Evolutionary conservation across 2,113 vertebrate genomes (phyloP).

Genomic region (Pipa parva): DNA sequence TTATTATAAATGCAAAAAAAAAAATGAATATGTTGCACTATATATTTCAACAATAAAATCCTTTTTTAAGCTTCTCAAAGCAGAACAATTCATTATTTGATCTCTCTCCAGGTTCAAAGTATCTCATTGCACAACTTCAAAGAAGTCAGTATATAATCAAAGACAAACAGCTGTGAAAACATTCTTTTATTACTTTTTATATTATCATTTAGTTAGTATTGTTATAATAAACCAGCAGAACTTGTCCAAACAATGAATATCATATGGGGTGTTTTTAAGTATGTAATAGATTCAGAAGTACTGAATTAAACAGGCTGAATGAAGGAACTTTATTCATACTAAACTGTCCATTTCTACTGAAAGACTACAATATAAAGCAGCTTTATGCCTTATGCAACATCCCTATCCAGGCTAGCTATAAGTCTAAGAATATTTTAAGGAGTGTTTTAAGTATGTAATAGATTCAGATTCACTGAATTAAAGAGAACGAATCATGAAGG

Average conservation of each 20-base stretch:
- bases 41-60: slow-evolving; percentile 95
- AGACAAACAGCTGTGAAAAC: slow-evolving; percentile 99
- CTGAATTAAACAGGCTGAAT: neutral
- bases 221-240: slow-evolving; percentile 80
- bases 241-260: slow-evolving; percentile 64
- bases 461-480: no score
- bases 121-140: slow-evolving; percentile 98
- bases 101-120: slow-evolving; percentile 98
- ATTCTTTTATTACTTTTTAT: slow-evolving; percentile 92
- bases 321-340: no score
- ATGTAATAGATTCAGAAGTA: slow-evolving; percentile 20
- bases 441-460: no score
- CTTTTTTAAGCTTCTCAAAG: slow-evolving; percentile 94
- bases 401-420: neutral
- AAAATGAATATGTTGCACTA: slow-evolving; percentile 76
- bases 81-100: slow-evolving; percentile 94
- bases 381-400: neutral
- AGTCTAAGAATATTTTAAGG: neutral
- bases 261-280: slow-evolving; percentile 34
- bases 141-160: slow-evolving; percentile 88
- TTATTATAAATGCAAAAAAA: slow-evolving; percentile 79
- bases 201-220: slow-evolving; percentile 93
- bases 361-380: neutral
- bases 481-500: no score
- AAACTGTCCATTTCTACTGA: no score